phyloP scores from a whole-genome alignment of 2,888 invertebrate species.

The Aporophyla nigra region DNA sequence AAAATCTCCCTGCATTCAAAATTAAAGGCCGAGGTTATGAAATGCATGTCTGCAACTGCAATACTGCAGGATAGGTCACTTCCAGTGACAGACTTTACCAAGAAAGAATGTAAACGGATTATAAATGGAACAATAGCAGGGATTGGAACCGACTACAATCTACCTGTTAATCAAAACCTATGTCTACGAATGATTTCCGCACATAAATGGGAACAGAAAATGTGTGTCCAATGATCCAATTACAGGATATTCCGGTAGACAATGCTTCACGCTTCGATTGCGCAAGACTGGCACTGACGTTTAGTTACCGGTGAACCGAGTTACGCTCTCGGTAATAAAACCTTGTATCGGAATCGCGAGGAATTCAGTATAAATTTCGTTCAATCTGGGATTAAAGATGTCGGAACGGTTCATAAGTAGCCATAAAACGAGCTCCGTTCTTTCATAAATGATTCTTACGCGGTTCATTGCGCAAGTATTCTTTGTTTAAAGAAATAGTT shows the following conservation, averaged over 20 bases:
- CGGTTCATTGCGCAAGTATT: neutral
- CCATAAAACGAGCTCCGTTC: neutral
- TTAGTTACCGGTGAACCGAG: neutral
- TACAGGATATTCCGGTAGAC: neutral
- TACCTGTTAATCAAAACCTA: neutral
- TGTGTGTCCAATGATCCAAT: neutral
- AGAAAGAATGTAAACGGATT: neutral
- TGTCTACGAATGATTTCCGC: neutral
- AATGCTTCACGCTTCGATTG: neutral
- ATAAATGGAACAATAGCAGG: neutral
- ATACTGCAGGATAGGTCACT: neutral
- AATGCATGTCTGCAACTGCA: neutral
- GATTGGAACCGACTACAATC: neutral
- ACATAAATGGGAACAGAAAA: neutral
- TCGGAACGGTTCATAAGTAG: neutral
- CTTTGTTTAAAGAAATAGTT: conserved; percentile 18
- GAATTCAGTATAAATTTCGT: neutral
- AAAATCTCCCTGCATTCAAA: neutral
- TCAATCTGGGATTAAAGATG: neutral
- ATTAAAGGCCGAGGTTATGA: neutral
- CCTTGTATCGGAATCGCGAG: neutral
- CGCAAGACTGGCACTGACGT: neutral
- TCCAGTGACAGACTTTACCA: neutral
- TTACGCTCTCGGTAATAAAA: neutral
- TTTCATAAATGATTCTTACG: conserved; percentile 1